Conservation (phyloP, 2,113 vertebrate genomes). For the Dicerorhinus sumatrensis region DNA sequence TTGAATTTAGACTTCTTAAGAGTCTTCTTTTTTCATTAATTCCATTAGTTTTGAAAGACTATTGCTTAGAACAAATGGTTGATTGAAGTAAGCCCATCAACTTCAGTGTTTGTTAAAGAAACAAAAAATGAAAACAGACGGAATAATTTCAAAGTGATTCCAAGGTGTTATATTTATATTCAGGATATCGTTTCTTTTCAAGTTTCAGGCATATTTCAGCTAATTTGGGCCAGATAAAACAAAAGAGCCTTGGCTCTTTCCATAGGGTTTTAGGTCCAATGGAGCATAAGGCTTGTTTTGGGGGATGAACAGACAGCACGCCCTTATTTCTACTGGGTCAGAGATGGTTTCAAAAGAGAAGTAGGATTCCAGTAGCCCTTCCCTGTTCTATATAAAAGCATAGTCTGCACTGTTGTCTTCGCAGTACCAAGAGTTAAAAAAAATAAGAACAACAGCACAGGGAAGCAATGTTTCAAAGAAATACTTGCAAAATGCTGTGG, state of each 20-base stretch:
- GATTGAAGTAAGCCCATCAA: not conserved
- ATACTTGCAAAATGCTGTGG: not conserved
- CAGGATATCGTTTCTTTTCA: not conserved
- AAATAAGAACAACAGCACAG: not conserved
- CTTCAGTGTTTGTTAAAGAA: not conserved
- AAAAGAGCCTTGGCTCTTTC: not conserved
- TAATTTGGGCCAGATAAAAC: not conserved
- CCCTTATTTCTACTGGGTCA: not conserved
- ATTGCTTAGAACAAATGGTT: not conserved
- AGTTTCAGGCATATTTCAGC: not conserved
- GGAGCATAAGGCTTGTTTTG: not conserved
- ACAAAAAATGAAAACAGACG: not conserved
- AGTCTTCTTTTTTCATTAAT: not conserved
- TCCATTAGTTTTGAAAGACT: not conserved
- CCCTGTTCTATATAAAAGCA: not conserved
- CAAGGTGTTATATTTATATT: not conserved
- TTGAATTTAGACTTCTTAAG: not conserved
- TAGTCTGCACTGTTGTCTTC: not conserved
- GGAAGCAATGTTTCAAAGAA: slow-evolving; percentile 40
- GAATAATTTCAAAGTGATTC: not conserved
- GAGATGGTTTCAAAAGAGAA: not conserved
- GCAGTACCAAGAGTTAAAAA: not conserved
- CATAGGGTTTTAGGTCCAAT: not conserved
- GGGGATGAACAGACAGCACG: not conserved
- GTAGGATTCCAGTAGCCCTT: not conserved